phyloP scores from a whole-genome alignment of 37 sponge, comb jelly and placozoan species.

The Beroe forskalii region DNA sequence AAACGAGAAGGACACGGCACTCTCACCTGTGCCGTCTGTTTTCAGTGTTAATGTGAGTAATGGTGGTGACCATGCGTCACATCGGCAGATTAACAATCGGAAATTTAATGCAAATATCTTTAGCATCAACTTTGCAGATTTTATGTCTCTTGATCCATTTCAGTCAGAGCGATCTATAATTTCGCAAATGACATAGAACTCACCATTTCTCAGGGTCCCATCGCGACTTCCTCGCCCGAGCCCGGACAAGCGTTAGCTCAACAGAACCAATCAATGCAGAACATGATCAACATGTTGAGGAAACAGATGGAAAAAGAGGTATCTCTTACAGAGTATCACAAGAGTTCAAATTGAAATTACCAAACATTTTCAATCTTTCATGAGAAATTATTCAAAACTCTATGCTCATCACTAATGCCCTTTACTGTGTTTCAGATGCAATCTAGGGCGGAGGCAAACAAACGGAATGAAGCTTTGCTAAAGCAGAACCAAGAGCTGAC shows the following conservation, averaged over 20 bases:
- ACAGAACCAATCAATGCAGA: conserved; percentile 56
- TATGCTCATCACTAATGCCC: too few species aligned
- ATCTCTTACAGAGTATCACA: too few species aligned
- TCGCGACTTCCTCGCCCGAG: conserved; percentile 18
- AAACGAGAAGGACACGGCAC: neutral
- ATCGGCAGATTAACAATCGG: too few species aligned
- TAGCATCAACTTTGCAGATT: too few species aligned
- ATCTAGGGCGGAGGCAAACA: neutral
- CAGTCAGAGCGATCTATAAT: too few species aligned
- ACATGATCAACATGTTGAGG: conserved; percentile 38
- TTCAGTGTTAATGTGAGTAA: conserved; percentile 58
- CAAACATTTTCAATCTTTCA: too few species aligned
- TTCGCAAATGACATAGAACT: too few species aligned
- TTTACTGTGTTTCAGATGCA: conserved; percentile 58
- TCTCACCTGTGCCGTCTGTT: conserved; percentile 41
- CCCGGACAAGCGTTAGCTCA: conserved; percentile 14
- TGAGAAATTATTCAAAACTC: too few species aligned
- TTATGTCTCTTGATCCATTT: too few species aligned
- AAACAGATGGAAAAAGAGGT: conserved; percentile 45
- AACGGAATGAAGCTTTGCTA: conserved; percentile 61
- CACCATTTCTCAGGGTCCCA: conserved; percentile 12
- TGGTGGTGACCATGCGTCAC: too few species aligned
- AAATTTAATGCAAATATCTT: too few species aligned
- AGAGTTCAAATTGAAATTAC: too few species aligned
- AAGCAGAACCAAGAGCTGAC: conserved; percentile 83